These are phyloP conservation scores for Polypterus bichir DNA, from an alignment of 2,113 vertebrate genomes.

Conservation along the genomic window DNA sequence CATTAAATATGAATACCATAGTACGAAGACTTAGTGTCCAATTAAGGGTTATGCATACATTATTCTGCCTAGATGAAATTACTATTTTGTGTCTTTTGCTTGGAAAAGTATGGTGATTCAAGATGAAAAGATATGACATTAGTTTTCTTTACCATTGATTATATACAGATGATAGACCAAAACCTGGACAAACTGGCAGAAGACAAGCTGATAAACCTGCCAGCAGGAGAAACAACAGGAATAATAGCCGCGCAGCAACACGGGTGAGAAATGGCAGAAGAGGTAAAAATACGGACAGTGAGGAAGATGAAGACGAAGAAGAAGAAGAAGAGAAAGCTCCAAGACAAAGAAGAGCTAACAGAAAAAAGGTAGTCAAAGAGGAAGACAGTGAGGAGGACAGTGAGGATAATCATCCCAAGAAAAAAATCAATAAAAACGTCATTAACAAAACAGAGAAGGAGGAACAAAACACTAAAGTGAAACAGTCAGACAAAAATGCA, in stretches of 20 bases:
- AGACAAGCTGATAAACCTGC: slow-evolving; percentile 8
- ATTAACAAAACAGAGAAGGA: neutral
- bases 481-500: slow-evolving; percentile 47
- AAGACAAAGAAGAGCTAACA: slow-evolving; percentile 22
- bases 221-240: slow-evolving; percentile 15
- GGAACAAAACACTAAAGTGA: slow-evolving; percentile 45
- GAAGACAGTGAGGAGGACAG: slow-evolving; percentile 32
- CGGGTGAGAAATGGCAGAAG: slow-evolving; percentile 30
- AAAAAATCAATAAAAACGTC: slow-evolving; percentile 22
- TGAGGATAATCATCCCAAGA: slow-evolving; percentile 25
- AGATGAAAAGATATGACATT: too few relatives aligned
- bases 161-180: slow-evolving; percentile 35
- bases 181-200: slow-evolving; percentile 18
- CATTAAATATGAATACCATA: too few relatives aligned
- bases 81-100: too few relatives aligned
- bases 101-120: too few relatives aligned
- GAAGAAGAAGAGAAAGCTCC: slow-evolving; percentile 36
- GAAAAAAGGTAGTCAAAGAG: slow-evolving; percentile 31
- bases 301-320: slow-evolving; percentile 42
- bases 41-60: too few relatives aligned
- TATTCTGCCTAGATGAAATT: too few relatives aligned
- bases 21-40: too few relatives aligned
- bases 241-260: slow-evolving; percentile 22
- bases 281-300: slow-evolving; percentile 27
- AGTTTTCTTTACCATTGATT: too few relatives aligned